Percentiles rank a stretch among this genome's conserved stretches.
Conservation (phyloP, 2,797 vertebrate genomes). For the Streptopelia turtur region DNA sequence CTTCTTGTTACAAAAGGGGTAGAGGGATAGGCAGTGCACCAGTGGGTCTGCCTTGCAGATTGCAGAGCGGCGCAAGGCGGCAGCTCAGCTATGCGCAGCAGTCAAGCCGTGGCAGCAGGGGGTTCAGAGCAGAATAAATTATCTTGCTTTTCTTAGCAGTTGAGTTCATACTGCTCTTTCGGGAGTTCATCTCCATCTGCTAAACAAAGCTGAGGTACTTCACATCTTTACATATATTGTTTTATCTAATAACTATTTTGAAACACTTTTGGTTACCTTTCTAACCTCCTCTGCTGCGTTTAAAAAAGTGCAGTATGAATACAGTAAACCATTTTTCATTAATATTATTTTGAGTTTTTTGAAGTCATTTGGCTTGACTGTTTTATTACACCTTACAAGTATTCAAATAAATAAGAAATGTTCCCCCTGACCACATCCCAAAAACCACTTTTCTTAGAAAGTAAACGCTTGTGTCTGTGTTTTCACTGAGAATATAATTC, state of each 20-base stretch:
- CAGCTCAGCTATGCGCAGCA: not conserved
- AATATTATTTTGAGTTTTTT: not conserved
- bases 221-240: not conserved
- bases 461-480: not conserved
- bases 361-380: not conserved
- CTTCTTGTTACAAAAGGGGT: not conserved
- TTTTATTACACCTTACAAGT: not conserved
- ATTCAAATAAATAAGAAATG: not conserved
- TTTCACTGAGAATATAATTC: not conserved
- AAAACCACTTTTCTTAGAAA: not conserved
- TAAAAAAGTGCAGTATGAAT: not conserved
- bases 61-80: no score
- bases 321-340: not conserved
- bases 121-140: not conserved
- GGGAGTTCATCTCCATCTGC: not conserved
- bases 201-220: not conserved
- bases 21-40: not conserved
- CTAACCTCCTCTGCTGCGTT: not conserved
- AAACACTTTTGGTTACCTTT: not conserved
- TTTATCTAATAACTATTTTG: not conserved
- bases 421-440: rapidly evolving
- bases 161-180: not conserved
- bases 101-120: not conserved
- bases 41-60: not conserved
- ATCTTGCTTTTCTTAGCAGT: not conserved